Conservation (phyloP, 2,888 invertebrate species). For the Volucella inflata region DNA sequence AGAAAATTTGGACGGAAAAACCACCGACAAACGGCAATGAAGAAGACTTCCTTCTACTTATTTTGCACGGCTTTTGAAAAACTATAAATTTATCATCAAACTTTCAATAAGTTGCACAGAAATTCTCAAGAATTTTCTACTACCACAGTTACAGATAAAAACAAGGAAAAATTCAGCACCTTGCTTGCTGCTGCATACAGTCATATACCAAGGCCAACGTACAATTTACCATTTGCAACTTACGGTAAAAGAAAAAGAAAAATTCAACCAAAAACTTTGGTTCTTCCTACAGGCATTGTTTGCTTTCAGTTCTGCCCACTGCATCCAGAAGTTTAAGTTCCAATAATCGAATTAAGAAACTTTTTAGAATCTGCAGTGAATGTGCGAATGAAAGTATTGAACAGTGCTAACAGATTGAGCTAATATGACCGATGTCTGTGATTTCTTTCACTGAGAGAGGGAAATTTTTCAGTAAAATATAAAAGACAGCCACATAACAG, state of each 20-base stretch:
- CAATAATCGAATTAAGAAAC: constrained; percentile 73
- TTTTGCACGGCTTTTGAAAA: constrained; percentile 66
- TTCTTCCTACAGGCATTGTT: constrained; percentile 37
- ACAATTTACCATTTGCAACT: neutral
- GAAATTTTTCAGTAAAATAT: too few species aligned
- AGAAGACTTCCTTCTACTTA: constrained; percentile 27
- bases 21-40: neutral
- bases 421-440: neutral
- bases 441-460: too few species aligned
- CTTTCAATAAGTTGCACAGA: constrained; percentile 72
- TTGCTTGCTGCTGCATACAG: constrained; percentile 59
- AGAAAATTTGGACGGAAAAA: neutral
- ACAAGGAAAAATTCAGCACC: constrained; percentile 47
- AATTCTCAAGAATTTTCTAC: constrained; percentile 46
- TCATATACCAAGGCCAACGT: neutral
- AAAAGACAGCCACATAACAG: too few species aligned
- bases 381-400: constrained; percentile 24
- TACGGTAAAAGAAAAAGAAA: constrained; percentile 14
- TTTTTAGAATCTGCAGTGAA: constrained; percentile 67
- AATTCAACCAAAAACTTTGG: neutral
- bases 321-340: constrained; percentile 66
- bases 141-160: constrained; percentile 10
- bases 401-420: constrained; percentile 3
- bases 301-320: constrained; percentile 44
- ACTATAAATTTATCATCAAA: constrained; percentile 76